Evolutionary conservation across 2,888 invertebrate species (phyloP).

Genomic region (Caenorhabditis zanzibari): DNA sequence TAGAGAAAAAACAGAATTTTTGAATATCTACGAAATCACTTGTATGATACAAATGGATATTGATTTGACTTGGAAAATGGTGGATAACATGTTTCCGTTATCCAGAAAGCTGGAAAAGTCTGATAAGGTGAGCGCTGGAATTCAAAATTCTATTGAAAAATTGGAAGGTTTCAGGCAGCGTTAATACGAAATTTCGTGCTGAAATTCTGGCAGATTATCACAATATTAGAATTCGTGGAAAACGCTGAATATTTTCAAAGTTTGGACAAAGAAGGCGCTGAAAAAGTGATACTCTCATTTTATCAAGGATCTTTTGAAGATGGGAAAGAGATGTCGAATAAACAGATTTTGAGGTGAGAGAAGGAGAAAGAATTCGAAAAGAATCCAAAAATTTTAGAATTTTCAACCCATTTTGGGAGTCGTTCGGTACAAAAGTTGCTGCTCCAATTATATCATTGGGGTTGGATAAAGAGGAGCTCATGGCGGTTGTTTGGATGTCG

Average conservation of each 20-base stretch:
- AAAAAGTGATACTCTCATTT: conserved; percentile 9
- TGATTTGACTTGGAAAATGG: conserved; percentile 24
- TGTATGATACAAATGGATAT: conserved; percentile 9
- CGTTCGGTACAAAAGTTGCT: background rate
- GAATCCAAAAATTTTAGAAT: no score
- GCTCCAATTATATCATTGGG: background rate
- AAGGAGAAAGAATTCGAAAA: no score
- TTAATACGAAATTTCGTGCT: conserved; percentile 22
- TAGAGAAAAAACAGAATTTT: background rate
- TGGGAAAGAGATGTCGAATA: conserved; percentile 13
- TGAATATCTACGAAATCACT: conserved; percentile 25
- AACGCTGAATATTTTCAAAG: background rate
- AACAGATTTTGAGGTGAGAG: conserved; percentile 19
- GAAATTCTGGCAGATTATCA: conserved; percentile 31
- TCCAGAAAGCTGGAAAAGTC: background rate
- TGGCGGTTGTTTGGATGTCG: conserved; percentile 22
- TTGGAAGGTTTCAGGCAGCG: conserved; percentile 6
- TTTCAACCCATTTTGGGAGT: conserved; percentile 26
- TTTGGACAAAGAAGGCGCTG: background rate
- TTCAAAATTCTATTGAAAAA: background rate
- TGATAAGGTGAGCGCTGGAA: conserved; percentile 9
- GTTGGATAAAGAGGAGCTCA: conserved; percentile 8
- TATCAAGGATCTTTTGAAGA: conserved; percentile 4
- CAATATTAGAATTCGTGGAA: conserved; percentile 8
- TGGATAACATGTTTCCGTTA: background rate